phyloP scores from a whole-genome alignment of 92 coral and sea anemone species.

The Palythoa caribaeorum region DNA sequence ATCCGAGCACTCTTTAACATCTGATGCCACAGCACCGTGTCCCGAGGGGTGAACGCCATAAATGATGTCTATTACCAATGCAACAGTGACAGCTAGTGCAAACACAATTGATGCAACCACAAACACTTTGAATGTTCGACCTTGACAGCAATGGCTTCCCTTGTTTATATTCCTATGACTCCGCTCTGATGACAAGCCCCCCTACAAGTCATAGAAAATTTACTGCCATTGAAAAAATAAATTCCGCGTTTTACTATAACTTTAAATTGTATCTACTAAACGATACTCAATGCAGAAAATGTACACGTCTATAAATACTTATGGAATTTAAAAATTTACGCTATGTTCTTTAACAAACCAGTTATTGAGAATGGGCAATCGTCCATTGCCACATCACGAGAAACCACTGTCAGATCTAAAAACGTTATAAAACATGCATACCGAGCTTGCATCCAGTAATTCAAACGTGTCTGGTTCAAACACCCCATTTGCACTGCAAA shows the following conservation, averaged over 20 bases:
- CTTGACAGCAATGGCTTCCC: constrained; percentile 60
- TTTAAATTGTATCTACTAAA: too few species aligned
- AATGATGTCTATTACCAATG: constrained; percentile 77
- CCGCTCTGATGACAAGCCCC: background rate
- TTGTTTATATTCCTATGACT: constrained; percentile 18
- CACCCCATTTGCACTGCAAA: constrained; percentile 6
- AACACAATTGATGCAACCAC: constrained; percentile 81
- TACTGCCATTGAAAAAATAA: too few species aligned
- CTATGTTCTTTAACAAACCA: too few species aligned
- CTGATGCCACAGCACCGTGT: constrained; percentile 93
- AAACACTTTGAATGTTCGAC: constrained; percentile 72
- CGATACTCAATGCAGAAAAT: too few species aligned
- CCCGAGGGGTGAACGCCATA: constrained; percentile 82
- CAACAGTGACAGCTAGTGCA: constrained; percentile 84
- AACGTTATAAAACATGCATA: background rate
- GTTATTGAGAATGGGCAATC: background rate
- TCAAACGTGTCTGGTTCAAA: constrained; percentile 22
- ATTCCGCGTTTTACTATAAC: too few species aligned
- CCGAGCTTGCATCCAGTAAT: constrained; percentile 14
- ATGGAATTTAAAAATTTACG: too few species aligned
- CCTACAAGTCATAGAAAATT: background rate
- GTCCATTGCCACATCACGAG: background rate
- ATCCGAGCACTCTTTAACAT: constrained; percentile 84
- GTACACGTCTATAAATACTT: too few species aligned
- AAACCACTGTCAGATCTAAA: too few species aligned